Conservation (phyloP, 2,797 vertebrate genomes). For the Anguilla marmorata region DNA sequence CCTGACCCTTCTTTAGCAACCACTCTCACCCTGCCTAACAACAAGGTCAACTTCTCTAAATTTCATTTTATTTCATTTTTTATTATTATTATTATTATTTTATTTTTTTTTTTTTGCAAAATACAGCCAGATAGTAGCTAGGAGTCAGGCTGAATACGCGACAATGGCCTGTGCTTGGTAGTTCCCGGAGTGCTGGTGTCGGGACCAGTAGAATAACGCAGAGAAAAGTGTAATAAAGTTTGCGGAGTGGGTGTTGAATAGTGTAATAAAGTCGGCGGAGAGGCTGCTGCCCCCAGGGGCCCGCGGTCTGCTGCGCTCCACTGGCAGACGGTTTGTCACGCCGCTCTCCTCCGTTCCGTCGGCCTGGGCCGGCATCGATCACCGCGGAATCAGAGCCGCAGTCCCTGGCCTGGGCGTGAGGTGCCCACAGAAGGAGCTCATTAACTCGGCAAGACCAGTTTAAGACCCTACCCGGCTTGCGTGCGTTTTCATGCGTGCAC, state of each 20-base stretch:
- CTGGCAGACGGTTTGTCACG: conserved; percentile 39
- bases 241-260: conserved; percentile 27
- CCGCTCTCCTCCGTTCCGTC: conserved; percentile 24
- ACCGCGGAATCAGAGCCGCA: conserved; percentile 26
- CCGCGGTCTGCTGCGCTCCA: conserved; percentile 38
- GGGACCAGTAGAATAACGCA: conserved; percentile 21
- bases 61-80: too few relatives aligned
- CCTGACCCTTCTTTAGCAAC: not conserved
- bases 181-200: not conserved
- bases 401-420: conserved; percentile 26
- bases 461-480: conserved; percentile 18
- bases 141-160: conserved; percentile 32
- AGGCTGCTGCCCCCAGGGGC: conserved; percentile 37
- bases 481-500: not conserved
- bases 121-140: conserved; percentile 54
- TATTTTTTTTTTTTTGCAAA: conserved; percentile 14
- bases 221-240: conserved; percentile 21
- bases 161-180: conserved; percentile 26
- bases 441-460: conserved; percentile 39
- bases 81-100: too few relatives aligned
- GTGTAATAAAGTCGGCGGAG: conserved; percentile 8
- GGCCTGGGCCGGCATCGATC: conserved; percentile 35
- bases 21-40: not conserved
- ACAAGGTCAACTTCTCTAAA: not conserved
- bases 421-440: conserved; percentile 27